A percentile compares a stretch with the other conserved stretches of the same genome.
phyloP scores from a whole-genome alignment of 2,888 invertebrate genomes.

The Unio delphinus region DNA sequence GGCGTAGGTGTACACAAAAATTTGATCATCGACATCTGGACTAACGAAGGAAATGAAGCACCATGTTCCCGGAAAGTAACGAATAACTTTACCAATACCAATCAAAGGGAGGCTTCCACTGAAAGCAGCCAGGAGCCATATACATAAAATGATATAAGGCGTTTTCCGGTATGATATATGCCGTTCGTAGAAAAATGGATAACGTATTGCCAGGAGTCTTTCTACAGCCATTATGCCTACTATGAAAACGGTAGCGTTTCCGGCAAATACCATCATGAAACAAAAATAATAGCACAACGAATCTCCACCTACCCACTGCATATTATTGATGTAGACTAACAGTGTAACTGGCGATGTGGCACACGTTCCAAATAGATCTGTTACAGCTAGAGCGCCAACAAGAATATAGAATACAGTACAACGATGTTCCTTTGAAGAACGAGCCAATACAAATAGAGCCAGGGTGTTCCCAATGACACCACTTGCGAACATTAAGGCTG shows the following conservation, averaged over 20 bases:
- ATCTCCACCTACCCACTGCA: constrained; percentile 59
- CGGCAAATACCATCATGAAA: constrained; percentile 65
- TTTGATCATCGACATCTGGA: constrained; percentile 36
- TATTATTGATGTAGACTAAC: constrained; percentile 48
- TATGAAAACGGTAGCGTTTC: constrained; percentile 64
- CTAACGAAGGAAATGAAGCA: constrained; percentile 69
- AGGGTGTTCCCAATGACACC: constrained; percentile 64
- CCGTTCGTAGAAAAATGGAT: constrained; percentile 61
- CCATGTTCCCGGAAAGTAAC: constrained; percentile 70
- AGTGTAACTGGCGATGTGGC: constrained; percentile 57
- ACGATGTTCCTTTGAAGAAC: constrained; percentile 56
- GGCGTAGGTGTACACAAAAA: constrained; percentile 63
- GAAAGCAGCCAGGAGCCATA: constrained; percentile 54
- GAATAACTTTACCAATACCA: constrained; percentile 66
- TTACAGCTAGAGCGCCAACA: constrained; percentile 64
- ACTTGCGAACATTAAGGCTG: constrained; percentile 50
- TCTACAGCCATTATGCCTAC: constrained; percentile 70
- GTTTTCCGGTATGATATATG: constrained; percentile 50
- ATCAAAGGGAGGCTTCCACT: constrained; percentile 63
- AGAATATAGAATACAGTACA: constrained; percentile 67
- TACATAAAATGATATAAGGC: constrained; percentile 36
- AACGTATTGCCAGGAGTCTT: constrained; percentile 61
- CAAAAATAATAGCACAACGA: constrained; percentile 64
- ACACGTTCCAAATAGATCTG: constrained; percentile 66
- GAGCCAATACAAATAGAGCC: constrained; percentile 62